Evolutionary conservation across 2,888 invertebrate species (phyloP), one percentile per base, ranked within the genome.

Genomic region (Leucania comma): DNA sequence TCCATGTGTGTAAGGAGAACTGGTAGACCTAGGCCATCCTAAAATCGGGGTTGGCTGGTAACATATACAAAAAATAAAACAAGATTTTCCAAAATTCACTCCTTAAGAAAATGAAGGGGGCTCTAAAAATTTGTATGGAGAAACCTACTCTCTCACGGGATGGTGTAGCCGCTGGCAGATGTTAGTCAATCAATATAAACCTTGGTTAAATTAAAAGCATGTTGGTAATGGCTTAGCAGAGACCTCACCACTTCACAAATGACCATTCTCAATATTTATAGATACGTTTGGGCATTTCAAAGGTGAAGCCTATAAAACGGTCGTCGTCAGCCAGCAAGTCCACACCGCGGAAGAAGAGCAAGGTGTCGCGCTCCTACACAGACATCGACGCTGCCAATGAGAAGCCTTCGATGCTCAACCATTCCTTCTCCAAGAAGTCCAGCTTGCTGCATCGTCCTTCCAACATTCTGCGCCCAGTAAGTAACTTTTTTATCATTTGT

Each of bases 391-490:
- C 95, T 78, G 90, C 93, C 61, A 93, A 94, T 85, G 96, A 97
- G 85, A 95, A 95, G 90, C 96, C 97, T 0, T 95, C 97, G 0
- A 96, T 97, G 91, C 91, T 97, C 88, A 96, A 97, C 83, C 96
- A 95, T 77, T 96, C 96, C 10, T 96, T 96, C 92, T 93, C 94
- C 71, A 96, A 96, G 92, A 94, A 96, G 81, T 95, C 96, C 69
- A 96, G 96, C 71, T 85, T 98, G 84, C 93, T 98, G 82, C 97
- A 97, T 85, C 96, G 98, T 78, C 98, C 98, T 0, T 96, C 97
- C 14, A 97, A 97, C 86, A 96, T 97, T 69, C 93, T 97, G 83
- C 96, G 97, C 94, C 97, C 97, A 84, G 98, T 98, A 93, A 97
- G 97, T 97, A 67, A 35, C n/a, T n/a, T 32, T 60, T 66, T 64